Conservation (phyloP, 2,797 vertebrate species). For the Anniella stebbinsi region DNA sequence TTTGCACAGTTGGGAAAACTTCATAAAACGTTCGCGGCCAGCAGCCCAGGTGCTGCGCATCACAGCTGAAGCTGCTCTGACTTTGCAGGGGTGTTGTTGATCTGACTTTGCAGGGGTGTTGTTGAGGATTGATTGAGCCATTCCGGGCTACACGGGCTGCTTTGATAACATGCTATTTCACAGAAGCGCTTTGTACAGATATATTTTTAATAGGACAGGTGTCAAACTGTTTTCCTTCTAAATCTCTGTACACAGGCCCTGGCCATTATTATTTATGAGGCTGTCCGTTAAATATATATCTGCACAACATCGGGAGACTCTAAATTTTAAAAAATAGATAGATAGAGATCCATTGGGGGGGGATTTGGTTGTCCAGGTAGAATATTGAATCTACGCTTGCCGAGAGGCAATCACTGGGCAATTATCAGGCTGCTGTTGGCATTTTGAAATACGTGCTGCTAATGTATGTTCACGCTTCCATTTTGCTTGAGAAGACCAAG, state of each 20-base stretch:
- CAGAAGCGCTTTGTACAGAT: neutral
- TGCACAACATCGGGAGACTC: neutral
- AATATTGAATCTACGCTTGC: neutral
- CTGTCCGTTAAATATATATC: neutral
- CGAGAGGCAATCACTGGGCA: rapidly evolving
- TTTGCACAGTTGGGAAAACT: neutral
- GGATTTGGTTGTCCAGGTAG: slow-evolving; percentile 17
- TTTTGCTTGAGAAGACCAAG: neutral
- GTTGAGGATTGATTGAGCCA: neutral
- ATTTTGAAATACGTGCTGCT: slow-evolving; percentile 9
- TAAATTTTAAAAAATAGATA: too few relatives aligned
- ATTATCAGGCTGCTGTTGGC: neutral
- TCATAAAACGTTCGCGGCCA: neutral
- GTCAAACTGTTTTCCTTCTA: neutral
- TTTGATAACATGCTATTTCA: neutral
- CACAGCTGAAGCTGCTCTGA: neutral
- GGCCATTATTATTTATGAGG: slow-evolving; percentile 12
- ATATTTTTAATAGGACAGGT: neutral
- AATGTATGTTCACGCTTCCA: neutral
- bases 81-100: rapidly evolving
- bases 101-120: rapidly evolving
- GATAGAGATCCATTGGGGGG: neutral
- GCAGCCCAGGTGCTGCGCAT: neutral
- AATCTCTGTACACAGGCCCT: slow-evolving; percentile 19
- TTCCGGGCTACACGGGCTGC: neutral